These are phyloP conservation scores for Bombyx huttoni DNA, from an alignment of 2,888 invertebrate species.

Conservation along the genomic window DNA sequence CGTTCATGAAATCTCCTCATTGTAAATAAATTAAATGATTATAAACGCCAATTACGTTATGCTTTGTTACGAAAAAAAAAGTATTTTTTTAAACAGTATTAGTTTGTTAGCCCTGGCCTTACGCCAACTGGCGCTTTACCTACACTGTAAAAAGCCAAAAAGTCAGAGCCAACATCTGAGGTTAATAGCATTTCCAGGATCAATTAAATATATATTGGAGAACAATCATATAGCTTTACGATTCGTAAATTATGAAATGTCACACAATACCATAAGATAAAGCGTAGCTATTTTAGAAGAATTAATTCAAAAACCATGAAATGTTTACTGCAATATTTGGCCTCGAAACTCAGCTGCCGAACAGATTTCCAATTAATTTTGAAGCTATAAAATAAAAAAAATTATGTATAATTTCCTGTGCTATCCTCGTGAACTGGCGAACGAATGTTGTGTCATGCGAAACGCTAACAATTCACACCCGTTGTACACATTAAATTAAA, in stretches of 20 bases:
- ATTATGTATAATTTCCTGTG: neutral
- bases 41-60: constrained; percentile 5
- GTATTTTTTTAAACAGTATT: constrained; percentile 17
- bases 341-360: too few relatives aligned
- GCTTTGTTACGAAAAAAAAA: constrained; percentile 5
- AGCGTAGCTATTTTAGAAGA: too few relatives aligned
- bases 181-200: neutral
- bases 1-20: neutral
- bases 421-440: neutral
- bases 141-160: constrained; percentile 18
- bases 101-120: constrained; percentile 13
- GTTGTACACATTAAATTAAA: constrained; percentile 59
- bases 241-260: neutral
- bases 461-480: constrained; percentile 17
- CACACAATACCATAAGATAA: neutral
- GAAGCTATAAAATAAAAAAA: neutral
- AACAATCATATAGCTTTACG: neutral
- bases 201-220: neutral
- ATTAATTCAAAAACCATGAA: too few relatives aligned
- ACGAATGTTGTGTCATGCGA: constrained; percentile 20
- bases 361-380: neutral
- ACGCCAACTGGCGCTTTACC: constrained; percentile 15
- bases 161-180: constrained; percentile 2
- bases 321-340: too few relatives aligned
- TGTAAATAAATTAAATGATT: constrained; percentile 4